phyloP scores from a whole-genome alignment of 2,797 vertebrate genomes.

The Orestias chungarensis region DNA sequence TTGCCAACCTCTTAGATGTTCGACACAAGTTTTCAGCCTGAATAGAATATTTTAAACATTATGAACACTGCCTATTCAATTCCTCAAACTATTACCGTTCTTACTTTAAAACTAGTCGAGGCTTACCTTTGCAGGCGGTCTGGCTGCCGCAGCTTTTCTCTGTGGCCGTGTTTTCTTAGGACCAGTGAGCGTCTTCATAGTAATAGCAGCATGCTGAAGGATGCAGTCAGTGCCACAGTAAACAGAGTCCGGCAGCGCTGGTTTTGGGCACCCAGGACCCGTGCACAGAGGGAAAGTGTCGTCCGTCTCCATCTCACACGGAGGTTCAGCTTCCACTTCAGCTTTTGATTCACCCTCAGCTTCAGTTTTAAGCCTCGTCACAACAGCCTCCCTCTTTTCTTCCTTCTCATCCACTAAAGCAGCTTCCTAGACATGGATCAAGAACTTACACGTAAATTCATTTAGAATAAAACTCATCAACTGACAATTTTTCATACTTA shows the following conservation, averaged over 20 bases:
- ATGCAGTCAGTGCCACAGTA: slow-evolving; percentile 97
- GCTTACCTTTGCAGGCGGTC: slow-evolving; percentile 81
- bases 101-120: slow-evolving; percentile 4
- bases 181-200: slow-evolving; percentile 88
- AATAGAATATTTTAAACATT: slow-evolving; percentile 26
- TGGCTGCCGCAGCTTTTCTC: slow-evolving; percentile 70
- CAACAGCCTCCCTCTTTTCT: slow-evolving; percentile 16
- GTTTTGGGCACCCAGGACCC: slow-evolving; percentile 86
- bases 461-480: slow-evolving; percentile 13
- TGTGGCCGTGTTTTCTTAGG: slow-evolving; percentile 82
- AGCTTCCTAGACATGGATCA: slow-evolving; percentile 68
- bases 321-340: slow-evolving; percentile 10
- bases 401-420: slow-evolving; percentile 25
- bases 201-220: slow-evolving; percentile 89
- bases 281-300: slow-evolving; percentile 84
- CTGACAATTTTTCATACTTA: not conserved
- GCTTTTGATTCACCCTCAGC: slow-evolving; percentile 16
- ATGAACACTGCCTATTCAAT: not conserved
- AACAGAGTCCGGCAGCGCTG: slow-evolving; percentile 90
- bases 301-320: slow-evolving; percentile 66
- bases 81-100: not conserved
- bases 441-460: slow-evolving; percentile 44
- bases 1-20: slow-evolving; percentile 77
- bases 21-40: slow-evolving; percentile 86
- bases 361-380: slow-evolving; percentile 18